Evolutionary conservation across 2,113 vertebrate species (phyloP), one percentile per base, ranked within the genome.

Genomic region (Aspidoscelis tigris): DNA sequence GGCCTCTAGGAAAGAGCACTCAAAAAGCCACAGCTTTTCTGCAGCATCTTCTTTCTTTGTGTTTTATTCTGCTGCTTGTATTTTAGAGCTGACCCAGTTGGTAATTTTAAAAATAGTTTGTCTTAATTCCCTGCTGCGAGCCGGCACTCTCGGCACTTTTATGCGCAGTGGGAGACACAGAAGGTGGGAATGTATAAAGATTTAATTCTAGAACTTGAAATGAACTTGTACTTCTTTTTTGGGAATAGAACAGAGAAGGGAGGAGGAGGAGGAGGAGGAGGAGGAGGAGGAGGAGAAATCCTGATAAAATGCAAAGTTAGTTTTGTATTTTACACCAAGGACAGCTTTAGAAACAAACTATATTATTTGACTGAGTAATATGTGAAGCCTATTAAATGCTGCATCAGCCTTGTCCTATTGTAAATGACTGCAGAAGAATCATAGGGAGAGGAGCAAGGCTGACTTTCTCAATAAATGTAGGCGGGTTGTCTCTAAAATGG

Each of bases 161-260:
- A 88, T 73, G 39, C 85, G 65, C 71, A 86, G 80, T 47, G 84
- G 91, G 93, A 92, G 90, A 84, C 76, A 78, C 61, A 83, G 81
- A 86, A 73, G 83, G 74, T 78, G 64, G 74, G 69, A 92, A 41
- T 65, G 89, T 87, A 90, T 89, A 93, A 91, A 92, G 76, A 89
- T 88, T 93, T 93, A 84, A 91, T 90, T 93, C 86, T 90, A 92
- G 93, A 88, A 58, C 76, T 86, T 84, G 80, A 92, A 91, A 87
- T 87, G 69, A 89, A 50, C 80, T 87, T 90, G 84, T 75, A 12
- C 87, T 88, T 75, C 69, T 72, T 83, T 84, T 58, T 1, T 2
- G 9, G 26, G 7, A 50, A 11, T 33, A 80, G 78, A 68, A 64
- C 47, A 65, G 3, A 58, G 55, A 79, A 65, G 41, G 83, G 74